Conservation (phyloP, 2,888 invertebrate species). For the Mimas tiliae region DNA sequence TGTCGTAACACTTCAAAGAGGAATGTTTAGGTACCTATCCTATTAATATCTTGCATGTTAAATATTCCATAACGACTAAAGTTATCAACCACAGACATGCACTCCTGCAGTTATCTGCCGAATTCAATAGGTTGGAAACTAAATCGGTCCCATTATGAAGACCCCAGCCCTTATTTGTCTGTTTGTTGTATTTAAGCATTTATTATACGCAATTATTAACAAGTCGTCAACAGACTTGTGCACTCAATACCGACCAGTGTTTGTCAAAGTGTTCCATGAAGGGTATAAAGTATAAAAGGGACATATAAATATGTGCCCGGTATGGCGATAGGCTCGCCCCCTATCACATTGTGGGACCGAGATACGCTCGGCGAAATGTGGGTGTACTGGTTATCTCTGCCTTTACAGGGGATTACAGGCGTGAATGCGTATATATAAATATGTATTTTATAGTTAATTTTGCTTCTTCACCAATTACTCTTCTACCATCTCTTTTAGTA, state of each 20-base stretch:
- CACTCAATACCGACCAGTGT: constrained; percentile 48
- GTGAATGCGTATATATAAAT: too few species aligned
- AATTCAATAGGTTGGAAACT: constrained; percentile 64
- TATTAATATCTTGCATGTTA: not conserved
- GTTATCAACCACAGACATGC: constrained; percentile 33
- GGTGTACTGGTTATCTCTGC: too few species aligned
- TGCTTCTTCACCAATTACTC: too few species aligned
- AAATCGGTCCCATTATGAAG: constrained; percentile 59
- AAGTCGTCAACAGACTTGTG: constrained; percentile 71
- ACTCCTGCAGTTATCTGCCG: constrained; percentile 33
- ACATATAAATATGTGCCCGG: too few species aligned
- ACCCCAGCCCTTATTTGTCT: constrained; percentile 78
- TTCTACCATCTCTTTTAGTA: too few species aligned
- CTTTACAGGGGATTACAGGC: too few species aligned
- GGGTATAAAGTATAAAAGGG: too few species aligned
- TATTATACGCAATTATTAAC: constrained; percentile 82
- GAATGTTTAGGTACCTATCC: not conserved
- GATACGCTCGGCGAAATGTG: too few species aligned
- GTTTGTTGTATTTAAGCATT: constrained; percentile 81
- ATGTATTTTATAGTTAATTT: too few species aligned
- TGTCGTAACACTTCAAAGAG: not conserved
- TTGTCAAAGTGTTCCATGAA: too few species aligned
- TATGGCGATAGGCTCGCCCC: too few species aligned
- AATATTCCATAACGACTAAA: not conserved
- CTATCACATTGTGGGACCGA: too few species aligned